Evolutionary conservation across 2,113 vertebrate species (phyloP).

Genomic region (Anseranas semipalmata): DNA sequence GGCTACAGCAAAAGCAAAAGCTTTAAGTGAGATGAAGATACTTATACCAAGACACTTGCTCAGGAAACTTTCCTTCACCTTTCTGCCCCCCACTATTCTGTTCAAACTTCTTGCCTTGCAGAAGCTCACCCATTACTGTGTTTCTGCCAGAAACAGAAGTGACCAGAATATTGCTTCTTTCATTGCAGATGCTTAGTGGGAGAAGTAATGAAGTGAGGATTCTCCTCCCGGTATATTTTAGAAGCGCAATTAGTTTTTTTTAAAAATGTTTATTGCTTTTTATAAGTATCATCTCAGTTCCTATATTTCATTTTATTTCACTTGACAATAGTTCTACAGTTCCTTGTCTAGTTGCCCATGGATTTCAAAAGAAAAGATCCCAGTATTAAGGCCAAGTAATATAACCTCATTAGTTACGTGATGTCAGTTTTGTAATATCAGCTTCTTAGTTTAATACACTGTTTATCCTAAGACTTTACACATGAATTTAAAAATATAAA

Average conservation of each 20-base stretch:
- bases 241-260: neutral
- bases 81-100: neutral
- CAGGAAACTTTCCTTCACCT: neutral
- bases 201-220: neutral
- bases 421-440: neutral
- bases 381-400: neutral
- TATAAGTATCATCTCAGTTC: neutral
- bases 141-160: neutral
- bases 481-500: neutral
- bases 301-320: neutral
- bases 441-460: neutral
- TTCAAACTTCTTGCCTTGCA: neutral
- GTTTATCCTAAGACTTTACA: neutral
- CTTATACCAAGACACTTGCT: neutral
- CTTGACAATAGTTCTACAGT: neutral
- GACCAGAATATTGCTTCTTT: neutral
- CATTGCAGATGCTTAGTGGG: neutral
- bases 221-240: neutral
- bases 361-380: neutral
- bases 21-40: neutral
- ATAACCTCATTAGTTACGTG: neutral
- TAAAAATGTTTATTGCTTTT: neutral
- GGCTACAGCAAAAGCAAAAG: conserved; percentile 78
- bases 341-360: neutral
- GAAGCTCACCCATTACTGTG: neutral